Evolutionary conservation across 2,888 invertebrate species (phyloP).

Genomic region (Ectemnius cavifrons): DNA sequence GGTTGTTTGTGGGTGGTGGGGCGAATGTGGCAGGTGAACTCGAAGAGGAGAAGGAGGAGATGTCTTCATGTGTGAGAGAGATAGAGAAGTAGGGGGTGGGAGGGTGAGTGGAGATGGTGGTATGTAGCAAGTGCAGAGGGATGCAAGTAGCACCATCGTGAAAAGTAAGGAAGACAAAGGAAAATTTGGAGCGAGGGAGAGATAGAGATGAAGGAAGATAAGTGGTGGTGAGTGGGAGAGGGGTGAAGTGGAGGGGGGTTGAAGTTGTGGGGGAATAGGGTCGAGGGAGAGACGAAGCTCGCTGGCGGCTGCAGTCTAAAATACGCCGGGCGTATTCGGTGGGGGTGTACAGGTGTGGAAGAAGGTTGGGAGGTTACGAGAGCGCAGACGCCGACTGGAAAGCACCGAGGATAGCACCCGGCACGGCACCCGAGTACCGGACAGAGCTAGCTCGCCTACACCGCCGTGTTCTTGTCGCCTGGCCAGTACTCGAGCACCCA

Average conservation of each 20-base stretch:
- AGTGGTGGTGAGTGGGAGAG: neutral
- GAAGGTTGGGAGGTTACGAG: slow-evolving; percentile 60
- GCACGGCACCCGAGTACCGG: slow-evolving; percentile 73
- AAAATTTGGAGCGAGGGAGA: too few relatives aligned
- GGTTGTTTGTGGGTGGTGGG: neutral
- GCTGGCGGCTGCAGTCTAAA: slow-evolving; percentile 43
- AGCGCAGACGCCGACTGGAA: slow-evolving; percentile 71
- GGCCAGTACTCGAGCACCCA: neutral
- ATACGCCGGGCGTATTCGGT: slow-evolving; percentile 33
- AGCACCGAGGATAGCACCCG: slow-evolving; percentile 71
- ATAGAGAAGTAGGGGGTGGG: neutral
- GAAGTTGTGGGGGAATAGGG: slow-evolving; percentile 2
- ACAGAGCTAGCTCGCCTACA: slow-evolving; percentile 75
- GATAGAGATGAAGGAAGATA: neutral
- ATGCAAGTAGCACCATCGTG: too few relatives aligned
- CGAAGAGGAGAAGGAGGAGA: neutral
- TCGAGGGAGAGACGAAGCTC: slow-evolving; percentile 31
- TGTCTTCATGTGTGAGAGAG: slow-evolving; percentile 11
- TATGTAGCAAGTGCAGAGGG: neutral
- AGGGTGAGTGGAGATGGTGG: slow-evolving; percentile 1
- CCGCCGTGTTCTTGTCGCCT: slow-evolving; percentile 52
- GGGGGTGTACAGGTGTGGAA: slow-evolving; percentile 56
- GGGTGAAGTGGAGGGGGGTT: neutral
- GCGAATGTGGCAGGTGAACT: neutral
- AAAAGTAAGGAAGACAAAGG: too few relatives aligned